Evolutionary conservation across 2,113 vertebrate species (phyloP), one percentile per base, ranked within the genome.

Genomic region (Sphyrna mokarran): DNA sequence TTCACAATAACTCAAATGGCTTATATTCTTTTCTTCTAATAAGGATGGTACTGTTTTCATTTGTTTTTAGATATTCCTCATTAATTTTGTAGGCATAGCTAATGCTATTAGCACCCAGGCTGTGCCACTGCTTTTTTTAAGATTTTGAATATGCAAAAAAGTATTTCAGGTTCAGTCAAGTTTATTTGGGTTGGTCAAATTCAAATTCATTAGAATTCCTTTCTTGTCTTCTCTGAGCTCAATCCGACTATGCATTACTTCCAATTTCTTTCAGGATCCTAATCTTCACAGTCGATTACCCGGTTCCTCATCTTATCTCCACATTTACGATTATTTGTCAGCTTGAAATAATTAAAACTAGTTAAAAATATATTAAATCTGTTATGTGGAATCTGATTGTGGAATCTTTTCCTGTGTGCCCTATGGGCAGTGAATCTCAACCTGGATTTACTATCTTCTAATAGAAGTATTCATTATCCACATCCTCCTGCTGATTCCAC

Each of bases 311-410:
- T 1, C 61, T 66, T 66, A 66, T 93, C 29, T 68, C n/a, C 10
- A 66, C 16, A 6, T 37, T 37, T 61, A 63, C 3, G 20, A 66
- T 66, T 66, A 18, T 93, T 66, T 93, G n/a, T 93, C 61, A 93
- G 33, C 61, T 93, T 93, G 89, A 91, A 66, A 63, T 63, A 91
- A 91, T 91, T 66, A 93, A 93, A 93, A 66, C 18, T 61, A n/a
- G 18, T 33, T 33, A 11, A 37, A 66, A 68, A n/a, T 37, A 63
- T 63, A 93, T 18, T 93, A 66, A 66, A 63, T 63, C 61, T 93
- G 33, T 22, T 43, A 83, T 43, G 37, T 83, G 80, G n/a, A 83
- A 83, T 43, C 80, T 20, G 80, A 14, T 83, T 83, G 5, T 83
- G 33, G 20, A 33, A 66, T 93, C 63, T 93, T 93, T 14, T 61